Percentiles rank a stretch among this genome's conserved stretches.
Evolutionary conservation across 1,140 invertebrate genomes (phyloP).

Genomic region (Bombus confusus): DNA sequence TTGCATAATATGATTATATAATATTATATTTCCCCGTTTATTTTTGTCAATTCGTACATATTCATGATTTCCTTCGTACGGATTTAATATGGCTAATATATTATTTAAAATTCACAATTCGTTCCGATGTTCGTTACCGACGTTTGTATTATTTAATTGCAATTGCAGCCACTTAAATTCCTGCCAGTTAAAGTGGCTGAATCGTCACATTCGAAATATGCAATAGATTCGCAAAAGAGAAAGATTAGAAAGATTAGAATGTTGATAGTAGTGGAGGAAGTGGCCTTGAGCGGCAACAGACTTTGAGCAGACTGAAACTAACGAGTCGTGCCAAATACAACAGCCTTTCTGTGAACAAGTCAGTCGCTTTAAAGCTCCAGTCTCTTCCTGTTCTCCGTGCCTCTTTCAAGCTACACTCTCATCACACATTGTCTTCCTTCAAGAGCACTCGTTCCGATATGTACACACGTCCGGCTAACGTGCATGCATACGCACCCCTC

Average conservation of each 20-base stretch:
- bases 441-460: not conserved
- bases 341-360: not conserved
- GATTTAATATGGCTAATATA: not conserved
- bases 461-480: not conserved
- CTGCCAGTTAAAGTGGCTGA: not conserved
- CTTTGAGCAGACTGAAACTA: slow-evolving; percentile 1
- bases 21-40: not conserved
- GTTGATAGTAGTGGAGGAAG: not conserved
- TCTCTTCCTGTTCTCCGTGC: slow-evolving; percentile 3
- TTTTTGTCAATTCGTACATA: not conserved
- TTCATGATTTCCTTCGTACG: not conserved
- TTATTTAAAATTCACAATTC: not conserved
- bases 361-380: slow-evolving; percentile 1
- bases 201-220: not conserved
- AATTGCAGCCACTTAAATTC: not conserved
- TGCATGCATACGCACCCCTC: not conserved
- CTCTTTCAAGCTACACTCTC: slow-evolving; percentile 12
- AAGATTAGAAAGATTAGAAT: not conserved
- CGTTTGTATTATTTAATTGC: not conserved
- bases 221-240: not conserved
- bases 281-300: slow-evolving; percentile 7
- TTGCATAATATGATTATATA: no score
- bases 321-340: not conserved
- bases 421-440: slow-evolving; percentile 20
- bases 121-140: not conserved